Evolutionary conservation across 2,113 vertebrate genomes (phyloP), one percentile per base, ranked within the genome.

Genomic region (Hydrolagus affinis): DNA sequence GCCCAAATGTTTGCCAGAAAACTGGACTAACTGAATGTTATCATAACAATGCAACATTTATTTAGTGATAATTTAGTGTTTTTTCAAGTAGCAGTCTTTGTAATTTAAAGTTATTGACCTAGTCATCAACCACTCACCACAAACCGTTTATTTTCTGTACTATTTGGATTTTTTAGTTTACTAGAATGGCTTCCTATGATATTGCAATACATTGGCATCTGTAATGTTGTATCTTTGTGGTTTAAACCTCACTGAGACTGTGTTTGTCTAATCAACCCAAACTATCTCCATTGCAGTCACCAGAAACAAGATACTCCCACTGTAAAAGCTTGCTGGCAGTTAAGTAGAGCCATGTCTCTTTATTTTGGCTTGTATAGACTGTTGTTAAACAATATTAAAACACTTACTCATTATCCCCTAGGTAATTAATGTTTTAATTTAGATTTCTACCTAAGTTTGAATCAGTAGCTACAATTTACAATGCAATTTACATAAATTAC

Each of bases 191-290:
- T 75, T 75, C 3, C 28, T 83, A 17, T 28, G 11, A 59, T 60
- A 0, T 11, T 8, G 15, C 59, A 62, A 44, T 64, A 23, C 32
- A 72, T 28, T 44, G 14, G 25, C 21, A 32, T 83, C 23, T 66
- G 17, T 32, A 32, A 28, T 17, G 14, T 11, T 14, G 0, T 83
- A 28, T 17, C 14, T 66, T 83, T 68, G 78, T 32, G 62, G 17
- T 66, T 83, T 32, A 68, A 17, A 19, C 78, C 78, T 83, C 78
- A 83, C 25, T 83, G 78, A 66, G 59, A 60, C 78, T 25, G 60
- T 83, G 60, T 59, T 60, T 78, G 76, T 59, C 23, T 28, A 60
- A 60, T 68, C 62, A 83, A 62, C 25, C 23, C 28, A 62, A 62
- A 32, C 17, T 28, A 68, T 66, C 15, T 17, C 23, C 59, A 1